phyloP scores from a whole-genome alignment of 1,140 invertebrate species.

The Ooceraea biroi region DNA sequence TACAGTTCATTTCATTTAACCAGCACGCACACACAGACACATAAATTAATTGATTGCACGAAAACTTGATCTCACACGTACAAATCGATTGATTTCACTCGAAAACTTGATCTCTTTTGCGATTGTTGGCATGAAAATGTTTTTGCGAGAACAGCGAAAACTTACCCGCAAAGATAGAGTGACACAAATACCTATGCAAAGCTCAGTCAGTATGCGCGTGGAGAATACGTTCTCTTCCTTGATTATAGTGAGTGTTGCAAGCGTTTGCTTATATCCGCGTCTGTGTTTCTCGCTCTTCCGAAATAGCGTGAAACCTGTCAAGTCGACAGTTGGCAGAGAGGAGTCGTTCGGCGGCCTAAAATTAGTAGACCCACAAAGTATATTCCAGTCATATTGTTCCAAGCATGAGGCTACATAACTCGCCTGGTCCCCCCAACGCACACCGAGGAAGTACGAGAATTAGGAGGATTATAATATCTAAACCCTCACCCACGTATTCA shows the following conservation, averaged over 20 bases:
- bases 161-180: not conserved
- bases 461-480: conserved; percentile 73
- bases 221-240: not conserved
- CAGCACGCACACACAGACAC: not conserved
- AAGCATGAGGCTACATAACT: conserved; percentile 10
- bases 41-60: no score
- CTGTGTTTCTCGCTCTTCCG: conserved; percentile 30
- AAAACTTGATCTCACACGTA: no score
- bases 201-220: not conserved
- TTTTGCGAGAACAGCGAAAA: not conserved
- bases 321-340: conserved; percentile 27
- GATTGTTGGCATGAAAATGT: not conserved
- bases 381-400: conserved; percentile 62
- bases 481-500: conserved; percentile 25
- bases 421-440: conserved; percentile 48
- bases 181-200: not conserved
- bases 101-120: not conserved
- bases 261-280: not conserved
- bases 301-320: conserved; percentile 50
- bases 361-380: conserved; percentile 59
- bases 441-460: conserved; percentile 74
- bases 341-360: conserved; percentile 49
- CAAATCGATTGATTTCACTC: not conserved
- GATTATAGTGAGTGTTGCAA: not conserved
- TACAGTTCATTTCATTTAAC: not conserved